Base-by-base conservation (phyloP, 2,888 invertebrate species). In the Bugula neritina region DNA sequence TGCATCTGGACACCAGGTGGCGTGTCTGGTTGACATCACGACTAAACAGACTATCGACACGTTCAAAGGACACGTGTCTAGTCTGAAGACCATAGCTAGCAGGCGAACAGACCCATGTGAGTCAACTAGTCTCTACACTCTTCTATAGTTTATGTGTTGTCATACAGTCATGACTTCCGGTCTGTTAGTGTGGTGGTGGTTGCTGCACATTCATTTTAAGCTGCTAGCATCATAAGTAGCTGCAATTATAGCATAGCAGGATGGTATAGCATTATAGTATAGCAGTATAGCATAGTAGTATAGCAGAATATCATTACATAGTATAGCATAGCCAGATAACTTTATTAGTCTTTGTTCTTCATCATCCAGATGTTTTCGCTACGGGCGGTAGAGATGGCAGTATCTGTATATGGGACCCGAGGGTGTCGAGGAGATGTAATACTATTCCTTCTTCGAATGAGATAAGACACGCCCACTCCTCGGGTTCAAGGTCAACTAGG, bases 321-420 rank as follows among this genome's bases (percentile, higher is more conserved):
- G n/a, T n/a, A n/a, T n/a, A n/a, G n/a, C n/a, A n/a, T n/a, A n/a
- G n/a, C n/a, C n/a, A n/a, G n/a, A n/a, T n/a, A n/a, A n/a, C n/a
- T n/a, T n/a, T n/a, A n/a, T n/a, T n/a, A n/a, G n/a, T n/a, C n/a
- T n/a, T n/a, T n/a, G n/a, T n/a, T n/a, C n/a, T n/a, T n/a, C n/a
- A n/a, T n/a, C 43, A 5, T 63, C 82, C 87, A 77, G 89, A 89
- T 72, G 89, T 92, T 0, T 93, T 94, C 86, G 93, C 92, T 0
- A 92, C 92, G 0, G 94, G 94, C 25, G 91, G 92, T 0, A 86
- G 94, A 43, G 94, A 95, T 85, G 94, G 94, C 0, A 90, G 90
- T 77, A 90, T 94, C 25, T 89, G 92, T 77, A 82, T 94, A 25
- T 94, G 94, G 94, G 95, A 94, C 81, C 88, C 88, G 0, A 86